phyloP scores from a whole-genome alignment of 2,797 vertebrate species.

The Melanotaenia parkinsoni region DNA sequence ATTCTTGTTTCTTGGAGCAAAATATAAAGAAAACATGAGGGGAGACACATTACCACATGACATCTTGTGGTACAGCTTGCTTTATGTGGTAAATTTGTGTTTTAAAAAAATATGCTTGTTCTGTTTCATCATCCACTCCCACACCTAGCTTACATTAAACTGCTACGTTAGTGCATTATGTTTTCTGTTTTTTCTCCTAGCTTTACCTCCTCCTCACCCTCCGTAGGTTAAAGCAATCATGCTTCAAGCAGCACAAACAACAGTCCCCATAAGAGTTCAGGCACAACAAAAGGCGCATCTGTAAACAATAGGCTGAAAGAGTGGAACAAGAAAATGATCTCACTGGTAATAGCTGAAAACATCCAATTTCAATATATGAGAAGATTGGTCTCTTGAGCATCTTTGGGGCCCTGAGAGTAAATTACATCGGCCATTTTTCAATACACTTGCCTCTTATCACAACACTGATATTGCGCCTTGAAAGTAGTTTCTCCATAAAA shows the following conservation, averaged over 20 bases:
- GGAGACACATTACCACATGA: not conserved
- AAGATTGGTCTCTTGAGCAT: constrained; percentile 73
- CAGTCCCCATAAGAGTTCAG: constrained; percentile 66
- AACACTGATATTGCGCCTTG: constrained; percentile 55
- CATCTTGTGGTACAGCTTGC: constrained; percentile 15
- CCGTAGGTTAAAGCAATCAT: constrained; percentile 63
- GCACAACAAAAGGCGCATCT: constrained; percentile 66
- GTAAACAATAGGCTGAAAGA: constrained; percentile 72
- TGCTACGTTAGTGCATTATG: constrained; percentile 51
- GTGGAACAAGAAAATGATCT: constrained; percentile 67
- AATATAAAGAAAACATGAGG: not conserved
- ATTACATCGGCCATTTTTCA: constrained; percentile 67
- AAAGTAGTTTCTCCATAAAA: constrained; percentile 67
- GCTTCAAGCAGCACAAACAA: constrained; percentile 67
- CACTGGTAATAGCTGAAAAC: constrained; percentile 62
- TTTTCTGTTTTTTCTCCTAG: constrained; percentile 26
- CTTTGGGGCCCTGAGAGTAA: constrained; percentile 55
- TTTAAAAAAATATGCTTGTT: constrained; percentile 30
- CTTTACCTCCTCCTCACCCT: constrained; percentile 60
- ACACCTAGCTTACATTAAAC: constrained; percentile 51
- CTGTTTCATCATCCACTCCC: constrained; percentile 33
- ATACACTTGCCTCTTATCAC: constrained; percentile 58
- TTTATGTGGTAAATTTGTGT: constrained; percentile 10
- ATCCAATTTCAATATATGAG: constrained; percentile 69
- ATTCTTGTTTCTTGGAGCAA: too few relatives aligned